These are phyloP conservation scores for Promerops cafer DNA, from an alignment of 2,113 vertebrate species.

Conservation along the genomic window DNA sequence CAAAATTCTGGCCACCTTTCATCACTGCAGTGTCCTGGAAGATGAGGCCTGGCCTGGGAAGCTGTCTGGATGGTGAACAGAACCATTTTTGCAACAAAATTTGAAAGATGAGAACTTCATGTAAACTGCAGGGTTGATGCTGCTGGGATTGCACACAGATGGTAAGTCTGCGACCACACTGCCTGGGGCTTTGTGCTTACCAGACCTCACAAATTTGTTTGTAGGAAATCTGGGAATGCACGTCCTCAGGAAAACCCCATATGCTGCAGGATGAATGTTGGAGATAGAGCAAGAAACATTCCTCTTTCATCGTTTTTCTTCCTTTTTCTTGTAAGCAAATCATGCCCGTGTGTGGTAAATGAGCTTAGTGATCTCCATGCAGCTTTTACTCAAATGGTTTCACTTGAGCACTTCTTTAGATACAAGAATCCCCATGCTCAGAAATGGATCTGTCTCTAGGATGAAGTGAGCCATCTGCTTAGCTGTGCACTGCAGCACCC, in stretches of 20 bases:
- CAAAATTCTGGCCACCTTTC: neutral
- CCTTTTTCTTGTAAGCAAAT: neutral
- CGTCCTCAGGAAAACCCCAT: neutral
- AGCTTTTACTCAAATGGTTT: neutral
- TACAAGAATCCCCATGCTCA: neutral
- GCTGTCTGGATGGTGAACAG: neutral
- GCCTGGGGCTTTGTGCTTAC: neutral
- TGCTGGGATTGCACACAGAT: neutral
- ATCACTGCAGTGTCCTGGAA: constrained; percentile 12
- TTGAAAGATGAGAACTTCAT: neutral
- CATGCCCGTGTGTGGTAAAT: neutral
- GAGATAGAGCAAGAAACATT: neutral
- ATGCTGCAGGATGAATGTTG: neutral
- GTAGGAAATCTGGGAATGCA: neutral
- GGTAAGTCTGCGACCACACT: neutral
- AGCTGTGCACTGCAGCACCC: neutral
- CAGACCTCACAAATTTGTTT: neutral
- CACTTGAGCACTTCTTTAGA: neutral
- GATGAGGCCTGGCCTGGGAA: neutral
- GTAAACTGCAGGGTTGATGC: neutral
- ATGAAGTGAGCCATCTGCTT: constrained; percentile 35
- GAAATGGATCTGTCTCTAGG: neutral
- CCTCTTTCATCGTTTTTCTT: neutral
- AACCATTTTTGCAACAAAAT: neutral
- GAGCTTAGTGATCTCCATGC: neutral